Evolutionary conservation across 23 tunicate species (phyloP), one percentile per base, ranked within the genome.

Genomic region (Diplosoma virens): DNA sequence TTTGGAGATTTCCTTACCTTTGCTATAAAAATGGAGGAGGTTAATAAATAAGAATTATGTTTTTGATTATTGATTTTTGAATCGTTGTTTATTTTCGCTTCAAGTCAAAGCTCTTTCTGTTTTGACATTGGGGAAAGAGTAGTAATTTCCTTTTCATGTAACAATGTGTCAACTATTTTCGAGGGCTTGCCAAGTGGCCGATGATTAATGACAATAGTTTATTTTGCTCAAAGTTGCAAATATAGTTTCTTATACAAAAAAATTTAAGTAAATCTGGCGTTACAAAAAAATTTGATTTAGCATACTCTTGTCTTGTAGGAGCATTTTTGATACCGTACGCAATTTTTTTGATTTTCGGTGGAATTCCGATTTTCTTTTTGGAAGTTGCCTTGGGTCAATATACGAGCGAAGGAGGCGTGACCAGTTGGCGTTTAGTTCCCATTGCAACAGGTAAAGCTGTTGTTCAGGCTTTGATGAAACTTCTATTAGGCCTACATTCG

Each of bases 1-100:
- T 94, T 29, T 94, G 99, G 99, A 36, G 99, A n/a, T 94, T 94
- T 79, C 99, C 99, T 14, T 94, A 94, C 67, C 91, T 94, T 14
- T 87, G 95, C 37, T 94, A 87, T 58, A 94, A 94, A 41, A 94
- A 94, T 61, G 99, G 99, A 22, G 99, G 99, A 53, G 97, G 97
- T 92, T 37, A 64, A n/a, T 58, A 23, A 11, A n/a, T n/a, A 41
- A 9, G 50, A 41, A 41, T 9, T 58, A 58, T 9, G n/a, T 22
- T 58, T 23, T 58, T n/a, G 7, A 23, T 58, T 9, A 58, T 17
- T 58, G 65, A 23, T n/a, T n/a, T n/a, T n/a, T n/a, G n/a, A n/a
- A n/a, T n/a, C n/a, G n/a, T n/a, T n/a, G n/a, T 11, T 46, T 46
- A 14, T 46, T 46, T 11, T 16, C 52, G 52, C 11, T 46, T 46